Conservation (phyloP, 2,113 vertebrate species). For the Clarias macrocephalus region DNA sequence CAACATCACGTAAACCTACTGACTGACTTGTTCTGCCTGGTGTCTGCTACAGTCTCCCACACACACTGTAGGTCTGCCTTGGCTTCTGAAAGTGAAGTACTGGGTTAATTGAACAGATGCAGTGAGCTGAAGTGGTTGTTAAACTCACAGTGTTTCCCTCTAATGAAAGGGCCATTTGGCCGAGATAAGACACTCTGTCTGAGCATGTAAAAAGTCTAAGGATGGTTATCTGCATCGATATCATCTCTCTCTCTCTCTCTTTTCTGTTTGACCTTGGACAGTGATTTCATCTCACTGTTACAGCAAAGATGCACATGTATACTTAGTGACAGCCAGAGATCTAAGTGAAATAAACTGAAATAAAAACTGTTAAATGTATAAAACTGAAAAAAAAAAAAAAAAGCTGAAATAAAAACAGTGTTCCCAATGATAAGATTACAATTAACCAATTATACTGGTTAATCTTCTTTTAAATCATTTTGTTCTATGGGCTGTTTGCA, state of each 20-base stretch:
- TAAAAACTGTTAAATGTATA: too few species aligned
- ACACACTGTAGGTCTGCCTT: neutral
- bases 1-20: too few species aligned
- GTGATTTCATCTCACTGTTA: neutral
- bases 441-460: too few species aligned
- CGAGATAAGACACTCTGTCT: conserved; percentile 60
- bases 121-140: neutral
- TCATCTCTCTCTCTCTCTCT: conserved; percentile 59
- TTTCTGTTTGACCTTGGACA: conserved; percentile 21
- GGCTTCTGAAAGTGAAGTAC: neutral
- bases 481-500: too few species aligned
- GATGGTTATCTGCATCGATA: conserved; percentile 63
- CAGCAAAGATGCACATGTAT: neutral
- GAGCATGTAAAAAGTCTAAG: conserved; percentile 59
- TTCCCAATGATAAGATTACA: too few species aligned
- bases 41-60: neutral
- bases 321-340: neutral
- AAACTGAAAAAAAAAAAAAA: too few species aligned
- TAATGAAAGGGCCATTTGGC: conserved; percentile 65
- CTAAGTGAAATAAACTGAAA: too few species aligned
- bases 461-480: too few species aligned
- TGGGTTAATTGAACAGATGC: neutral
- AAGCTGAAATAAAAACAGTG: too few species aligned
- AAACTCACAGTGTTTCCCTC: neutral
- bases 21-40: too few species aligned